phyloP scores from a whole-genome alignment of 2,113 vertebrate species.

The Hippopotamus amphibius region DNA sequence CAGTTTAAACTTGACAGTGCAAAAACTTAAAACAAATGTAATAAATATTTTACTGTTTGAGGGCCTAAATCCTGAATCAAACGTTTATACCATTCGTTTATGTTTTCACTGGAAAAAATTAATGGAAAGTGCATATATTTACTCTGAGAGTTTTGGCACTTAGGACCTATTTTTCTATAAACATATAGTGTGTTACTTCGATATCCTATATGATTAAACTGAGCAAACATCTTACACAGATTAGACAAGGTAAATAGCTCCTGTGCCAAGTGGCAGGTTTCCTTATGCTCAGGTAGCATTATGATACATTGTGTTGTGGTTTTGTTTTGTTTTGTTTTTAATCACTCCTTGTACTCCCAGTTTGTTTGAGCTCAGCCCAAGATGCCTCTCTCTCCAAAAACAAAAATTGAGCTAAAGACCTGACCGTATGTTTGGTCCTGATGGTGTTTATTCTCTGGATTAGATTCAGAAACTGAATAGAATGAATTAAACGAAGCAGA shows the following conservation, averaged over 20 bases:
- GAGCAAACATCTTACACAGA: not conserved
- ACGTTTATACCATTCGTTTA: not conserved
- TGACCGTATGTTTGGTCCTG: constrained; percentile 65
- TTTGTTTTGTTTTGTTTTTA: constrained; percentile 53
- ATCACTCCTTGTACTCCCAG: constrained; percentile 46
- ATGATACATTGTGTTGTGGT: not conserved
- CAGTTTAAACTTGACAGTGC: constrained; percentile 17
- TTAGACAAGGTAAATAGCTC: not conserved
- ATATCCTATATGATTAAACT: constrained; percentile 21
- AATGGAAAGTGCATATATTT: not conserved
- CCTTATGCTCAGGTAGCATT: constrained; percentile 10
- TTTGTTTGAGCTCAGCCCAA: constrained; percentile 44
- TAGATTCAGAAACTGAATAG: constrained; percentile 36
- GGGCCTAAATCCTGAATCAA: not conserved
- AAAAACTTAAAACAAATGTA: not conserved
- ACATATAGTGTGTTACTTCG: constrained; percentile 10
- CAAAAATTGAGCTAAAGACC: constrained; percentile 68
- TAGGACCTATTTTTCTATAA: constrained; percentile 31
- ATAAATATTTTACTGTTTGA: not conserved
- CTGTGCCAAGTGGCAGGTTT: not conserved
- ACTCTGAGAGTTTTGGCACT: not conserved
- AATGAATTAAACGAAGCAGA: constrained; percentile 43
- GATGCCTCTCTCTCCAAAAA: constrained; percentile 56
- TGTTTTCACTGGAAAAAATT: not conserved
- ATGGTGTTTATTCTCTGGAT: constrained; percentile 62